Evolutionary conservation across 2,888 invertebrate species (phyloP), one percentile per base, ranked within the genome.

Genomic region (Lapara coniferarum): DNA sequence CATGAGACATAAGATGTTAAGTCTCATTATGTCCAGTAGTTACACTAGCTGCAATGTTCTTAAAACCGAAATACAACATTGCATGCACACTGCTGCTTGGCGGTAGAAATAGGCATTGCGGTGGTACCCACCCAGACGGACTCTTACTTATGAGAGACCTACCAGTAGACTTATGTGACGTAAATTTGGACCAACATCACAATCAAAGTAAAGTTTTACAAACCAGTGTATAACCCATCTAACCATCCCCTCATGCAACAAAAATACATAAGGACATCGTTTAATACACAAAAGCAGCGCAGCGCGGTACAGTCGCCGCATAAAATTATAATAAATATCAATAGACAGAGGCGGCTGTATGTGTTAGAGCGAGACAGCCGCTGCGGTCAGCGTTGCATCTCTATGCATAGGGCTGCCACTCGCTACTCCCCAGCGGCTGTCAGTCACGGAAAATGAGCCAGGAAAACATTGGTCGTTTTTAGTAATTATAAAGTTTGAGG

Each of bases 251-350:
- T 87, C 83, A 75, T 82, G 85, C 85, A 86, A 87, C 88, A 86
- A 85, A 85, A 86, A 85, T 78, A 84, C 78, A 85, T 85, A 87
- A 89, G 89, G 83, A 88, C 87, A 85, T 83, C 90, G 90, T 92
- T 93, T 93, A 93, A 84, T 81, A 81, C 82, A 92, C 91, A 93
- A 93, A 86, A 85, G 89, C 82, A 78, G 80, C 79, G 74, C 71
- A 76, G 84, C 84, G 81, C 81, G 19, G 53, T 55, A 19, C 83
- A 86, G 89, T 85, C 89, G 87, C 86, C 86, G 92, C 89, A 93
- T 93, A 92, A 92, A 91, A 93, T 93, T 92, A 93, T 91, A 91
- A 93, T 93, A 93, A 92, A 93, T 91, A 91, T 88, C 83, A 76
- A 72, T 73, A 82, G 86, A 88, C 85, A 78, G 85, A 86, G 57